phyloP scores from a whole-genome alignment of 2,113 vertebrate genomes.

The Mohoua ochrocephala region DNA sequence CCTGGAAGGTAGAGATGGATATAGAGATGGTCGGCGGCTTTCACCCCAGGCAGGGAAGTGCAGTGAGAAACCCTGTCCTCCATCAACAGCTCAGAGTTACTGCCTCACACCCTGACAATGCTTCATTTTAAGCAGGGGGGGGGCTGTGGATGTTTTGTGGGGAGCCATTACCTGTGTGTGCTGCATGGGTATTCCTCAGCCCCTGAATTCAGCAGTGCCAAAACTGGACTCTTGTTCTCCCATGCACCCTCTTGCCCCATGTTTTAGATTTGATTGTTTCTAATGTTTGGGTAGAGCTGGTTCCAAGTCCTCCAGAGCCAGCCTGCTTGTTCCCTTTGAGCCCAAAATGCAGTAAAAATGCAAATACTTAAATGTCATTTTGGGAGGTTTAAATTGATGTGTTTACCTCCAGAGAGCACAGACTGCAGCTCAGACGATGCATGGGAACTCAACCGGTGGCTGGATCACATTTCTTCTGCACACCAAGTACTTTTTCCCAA shows the following conservation, averaged over 20 bases:
- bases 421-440: background rate
- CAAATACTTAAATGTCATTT: background rate
- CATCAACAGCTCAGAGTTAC: background rate
- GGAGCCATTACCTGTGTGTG: background rate
- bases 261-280: background rate
- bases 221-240: background rate
- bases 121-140: background rate
- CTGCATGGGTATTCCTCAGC: background rate
- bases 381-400: background rate
- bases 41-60: background rate
- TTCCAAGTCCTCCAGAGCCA: background rate
- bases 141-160: background rate
- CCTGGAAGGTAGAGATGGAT: background rate
- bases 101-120: background rate
- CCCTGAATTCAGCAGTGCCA: background rate
- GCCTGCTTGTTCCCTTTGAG: background rate
- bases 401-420: background rate
- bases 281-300: background rate
- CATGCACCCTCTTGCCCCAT: background rate
- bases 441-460: fast-evolving
- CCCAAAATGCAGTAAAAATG: background rate
- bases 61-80: background rate
- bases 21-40: background rate
- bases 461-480: background rate
- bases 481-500: background rate